Conservation (phyloP, 2,888 invertebrate species). For the Homarus gammarus region DNA sequence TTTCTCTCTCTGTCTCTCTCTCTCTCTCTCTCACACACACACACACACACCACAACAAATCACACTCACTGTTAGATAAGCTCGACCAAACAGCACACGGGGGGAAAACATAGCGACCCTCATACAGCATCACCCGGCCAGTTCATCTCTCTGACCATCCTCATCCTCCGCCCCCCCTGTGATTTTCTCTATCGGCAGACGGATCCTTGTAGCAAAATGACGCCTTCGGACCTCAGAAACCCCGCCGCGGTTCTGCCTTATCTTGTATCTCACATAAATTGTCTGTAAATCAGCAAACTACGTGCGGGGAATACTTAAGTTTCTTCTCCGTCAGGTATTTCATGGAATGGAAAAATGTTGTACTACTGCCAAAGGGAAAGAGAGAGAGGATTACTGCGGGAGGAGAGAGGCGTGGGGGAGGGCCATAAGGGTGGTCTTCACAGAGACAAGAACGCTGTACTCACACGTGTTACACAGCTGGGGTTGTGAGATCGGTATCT, state of each 20-base stretch:
- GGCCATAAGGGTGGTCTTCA: neutral
- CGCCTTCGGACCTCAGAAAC: neutral
- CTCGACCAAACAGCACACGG: too few species aligned
- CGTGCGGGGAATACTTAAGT: neutral
- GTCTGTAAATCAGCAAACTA: neutral
- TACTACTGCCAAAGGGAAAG: neutral
- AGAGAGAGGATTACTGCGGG: neutral
- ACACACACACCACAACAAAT: too few species aligned
- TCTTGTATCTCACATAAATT: conserved; percentile 15
- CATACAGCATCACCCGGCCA: too few species aligned
- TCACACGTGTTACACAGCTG: too few species aligned
- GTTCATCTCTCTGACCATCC: too few species aligned
- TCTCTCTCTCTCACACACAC: too few species aligned
- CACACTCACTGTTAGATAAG: too few species aligned
- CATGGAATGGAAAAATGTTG: neutral
- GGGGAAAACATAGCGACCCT: too few species aligned
- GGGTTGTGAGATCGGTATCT: too few species aligned
- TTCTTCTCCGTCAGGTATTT: neutral
- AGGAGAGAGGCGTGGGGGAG: neutral
- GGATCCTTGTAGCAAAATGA: neutral
- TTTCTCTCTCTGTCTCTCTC: too few species aligned
- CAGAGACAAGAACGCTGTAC: too few species aligned
- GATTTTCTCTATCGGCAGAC: conserved; percentile 6
- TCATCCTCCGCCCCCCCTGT: neutral
- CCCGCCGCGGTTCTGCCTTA: neutral